A percentile compares a stretch with the other conserved stretches of the same genome.
These are phyloP conservation scores for Pseudococcus viburni DNA, from an alignment of 2,888 invertebrate genomes.

Conservation along the genomic window DNA sequence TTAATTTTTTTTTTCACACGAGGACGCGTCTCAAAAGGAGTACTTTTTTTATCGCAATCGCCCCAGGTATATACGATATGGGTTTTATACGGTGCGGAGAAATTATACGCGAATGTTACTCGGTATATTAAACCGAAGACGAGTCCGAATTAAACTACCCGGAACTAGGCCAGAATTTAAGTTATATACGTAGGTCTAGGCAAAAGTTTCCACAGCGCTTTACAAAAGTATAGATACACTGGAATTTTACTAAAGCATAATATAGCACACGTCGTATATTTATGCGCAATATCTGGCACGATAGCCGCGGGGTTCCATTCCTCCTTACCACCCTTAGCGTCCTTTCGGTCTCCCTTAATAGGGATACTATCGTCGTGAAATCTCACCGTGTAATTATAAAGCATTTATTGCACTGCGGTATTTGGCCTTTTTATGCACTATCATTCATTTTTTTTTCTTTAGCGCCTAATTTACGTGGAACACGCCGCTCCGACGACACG, in stretches of 20 bases:
- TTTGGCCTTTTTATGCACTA: conserved; percentile 49
- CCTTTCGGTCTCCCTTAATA: neutral
- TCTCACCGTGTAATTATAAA: conserved; percentile 44
- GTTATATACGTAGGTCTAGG: conserved; percentile 29
- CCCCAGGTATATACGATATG: conserved; percentile 6
- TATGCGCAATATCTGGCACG: conserved; percentile 33
- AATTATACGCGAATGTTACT: conserved; percentile 25
- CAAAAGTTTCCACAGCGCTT: conserved; percentile 5
- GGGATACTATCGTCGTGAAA: conserved; percentile 22
- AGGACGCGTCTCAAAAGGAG: neutral
- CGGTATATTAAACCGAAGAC: conserved; percentile 49
- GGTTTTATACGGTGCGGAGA: neutral
- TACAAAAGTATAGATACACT: conserved; percentile 10
- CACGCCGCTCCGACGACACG: neutral
- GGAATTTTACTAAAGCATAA: conserved; percentile 1
- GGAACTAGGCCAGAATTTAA: conserved; percentile 41
- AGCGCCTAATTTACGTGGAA: conserved; percentile 2
- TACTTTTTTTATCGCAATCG: conserved; percentile 2
- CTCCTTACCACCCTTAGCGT: neutral
- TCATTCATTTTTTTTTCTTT: conserved; percentile 3
- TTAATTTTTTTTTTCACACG: conserved; percentile 15
- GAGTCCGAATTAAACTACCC: conserved; percentile 44
- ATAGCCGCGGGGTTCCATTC: conserved; percentile 6
- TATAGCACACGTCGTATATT: neutral
- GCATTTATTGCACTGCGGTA: conserved; percentile 47